These are phyloP conservation scores for Anabas testudineus DNA, from an alignment of 2,797 vertebrate genomes.

Conservation along the genomic window DNA sequence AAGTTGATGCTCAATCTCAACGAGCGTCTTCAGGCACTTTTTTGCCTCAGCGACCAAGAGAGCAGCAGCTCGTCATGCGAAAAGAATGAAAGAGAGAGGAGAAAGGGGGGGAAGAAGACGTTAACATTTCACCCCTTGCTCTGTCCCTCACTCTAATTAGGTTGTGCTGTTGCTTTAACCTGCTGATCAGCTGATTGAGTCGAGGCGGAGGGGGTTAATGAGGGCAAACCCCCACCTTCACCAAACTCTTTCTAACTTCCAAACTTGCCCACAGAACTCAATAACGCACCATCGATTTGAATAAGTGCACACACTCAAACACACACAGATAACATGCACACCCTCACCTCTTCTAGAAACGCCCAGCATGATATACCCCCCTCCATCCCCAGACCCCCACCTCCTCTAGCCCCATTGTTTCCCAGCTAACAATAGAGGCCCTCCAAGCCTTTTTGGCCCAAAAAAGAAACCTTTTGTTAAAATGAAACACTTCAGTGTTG, in stretches of 20 bases:
- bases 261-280: conserved; percentile 62
- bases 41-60: conserved; percentile 65
- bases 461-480: conserved; percentile 81
- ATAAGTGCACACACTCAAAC: conserved; percentile 56
- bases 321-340: conserved; percentile 46
- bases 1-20: conserved; percentile 34
- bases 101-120: conserved; percentile 62
- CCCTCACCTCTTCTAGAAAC: conserved; percentile 52
- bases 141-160: conserved; percentile 88
- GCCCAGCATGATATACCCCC: conserved; percentile 77
- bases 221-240: conserved; percentile 77
- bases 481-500: conserved; percentile 84
- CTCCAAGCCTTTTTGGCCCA: conserved; percentile 59
- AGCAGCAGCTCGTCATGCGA: conserved; percentile 55
- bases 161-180: conserved; percentile 89
- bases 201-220: conserved; percentile 71
- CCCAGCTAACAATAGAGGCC: conserved; percentile 84
- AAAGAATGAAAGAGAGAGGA: conserved; percentile 38
- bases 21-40: conserved; percentile 28
- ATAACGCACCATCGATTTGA: conserved; percentile 65
- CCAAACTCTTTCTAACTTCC: conserved; percentile 53
- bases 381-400: conserved; percentile 72
- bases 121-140: conserved; percentile 86
- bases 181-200: conserved; percentile 76
- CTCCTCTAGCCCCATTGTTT: conserved; percentile 84